Conservation (phyloP, 2,113 vertebrate species). For the Phrynosoma platyrhinos region DNA sequence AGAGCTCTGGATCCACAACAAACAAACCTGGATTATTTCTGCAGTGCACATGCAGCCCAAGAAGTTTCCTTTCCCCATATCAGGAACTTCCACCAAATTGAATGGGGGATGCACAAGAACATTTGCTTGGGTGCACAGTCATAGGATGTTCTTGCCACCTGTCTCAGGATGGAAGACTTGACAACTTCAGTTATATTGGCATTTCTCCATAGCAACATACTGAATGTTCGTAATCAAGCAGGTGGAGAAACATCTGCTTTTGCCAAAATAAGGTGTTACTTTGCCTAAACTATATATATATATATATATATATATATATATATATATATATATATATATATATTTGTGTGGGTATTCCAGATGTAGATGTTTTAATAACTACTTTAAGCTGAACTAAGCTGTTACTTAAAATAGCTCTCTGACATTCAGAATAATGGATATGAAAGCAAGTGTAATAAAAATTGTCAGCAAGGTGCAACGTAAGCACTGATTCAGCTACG, state of each 20-base stretch:
- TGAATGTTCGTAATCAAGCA: conserved; percentile 7
- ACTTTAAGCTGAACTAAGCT: conserved; percentile 57
- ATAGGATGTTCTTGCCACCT: background rate
- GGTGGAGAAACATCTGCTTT: conserved; percentile 39
- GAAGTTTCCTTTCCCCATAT: too few relatives aligned
- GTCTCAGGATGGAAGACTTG: background rate
- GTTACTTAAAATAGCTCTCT: conserved; percentile 65
- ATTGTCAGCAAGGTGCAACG: conserved; percentile 50
- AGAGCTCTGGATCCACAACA: too few relatives aligned
- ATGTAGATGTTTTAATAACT: conserved; percentile 55
- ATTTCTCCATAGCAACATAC: background rate
- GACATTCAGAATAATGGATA: conserved; percentile 65
- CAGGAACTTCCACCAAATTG: background rate
- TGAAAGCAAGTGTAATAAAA: conserved; percentile 66
- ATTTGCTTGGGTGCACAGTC: background rate
- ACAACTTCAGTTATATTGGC: background rate
- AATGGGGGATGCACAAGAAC: background rate
- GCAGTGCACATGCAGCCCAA: too few relatives aligned
- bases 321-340: background rate
- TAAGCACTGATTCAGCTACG: conserved; percentile 62
- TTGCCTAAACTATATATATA: conserved; percentile 32
- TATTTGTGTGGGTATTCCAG: conserved; percentile 26
- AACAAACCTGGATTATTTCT: too few relatives aligned
- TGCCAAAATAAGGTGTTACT: conserved; percentile 50
- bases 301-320: background rate